Evolutionary conservation across 1,140 invertebrate species (phyloP).

Genomic region (Oncopeltus fasciatus): DNA sequence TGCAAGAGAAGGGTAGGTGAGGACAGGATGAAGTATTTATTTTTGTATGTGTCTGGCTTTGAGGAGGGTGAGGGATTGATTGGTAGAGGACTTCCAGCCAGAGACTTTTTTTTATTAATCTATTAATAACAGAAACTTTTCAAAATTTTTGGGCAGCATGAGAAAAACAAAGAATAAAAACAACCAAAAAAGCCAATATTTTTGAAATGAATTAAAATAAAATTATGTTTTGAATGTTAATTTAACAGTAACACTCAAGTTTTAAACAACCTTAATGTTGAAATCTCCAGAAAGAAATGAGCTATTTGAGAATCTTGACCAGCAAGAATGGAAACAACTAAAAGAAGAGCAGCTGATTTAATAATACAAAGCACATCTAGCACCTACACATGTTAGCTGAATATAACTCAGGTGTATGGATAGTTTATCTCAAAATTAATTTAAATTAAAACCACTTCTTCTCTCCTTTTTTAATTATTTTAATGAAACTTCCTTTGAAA

Average conservation of each 20-base stretch:
- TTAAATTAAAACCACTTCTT: background rate
- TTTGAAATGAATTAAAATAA: too few relatives aligned
- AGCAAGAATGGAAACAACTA: too few relatives aligned
- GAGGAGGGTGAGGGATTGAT: background rate
- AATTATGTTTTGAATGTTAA: too few relatives aligned
- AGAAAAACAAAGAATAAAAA: too few relatives aligned
- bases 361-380: constrained; percentile 7
- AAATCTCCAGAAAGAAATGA: too few relatives aligned
- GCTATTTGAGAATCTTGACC: too few relatives aligned
- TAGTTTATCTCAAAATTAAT: background rate
- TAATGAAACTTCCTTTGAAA: too few relatives aligned
- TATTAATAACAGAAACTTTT: background rate
- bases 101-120: background rate
- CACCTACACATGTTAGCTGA: constrained; percentile 10
- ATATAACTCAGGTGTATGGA: background rate
- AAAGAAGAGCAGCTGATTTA: background rate
- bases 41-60: background rate
- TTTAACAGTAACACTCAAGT: too few relatives aligned
- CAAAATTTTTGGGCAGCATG: too few relatives aligned
- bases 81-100: background rate
- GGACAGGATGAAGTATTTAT: background rate
- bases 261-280: too few relatives aligned
- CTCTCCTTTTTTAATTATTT: background rate
- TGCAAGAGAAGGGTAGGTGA: background rate
- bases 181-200: too few relatives aligned